Conservation (phyloP, 92 coral and sea anemone species). For the Epizoanthus ramosus region DNA sequence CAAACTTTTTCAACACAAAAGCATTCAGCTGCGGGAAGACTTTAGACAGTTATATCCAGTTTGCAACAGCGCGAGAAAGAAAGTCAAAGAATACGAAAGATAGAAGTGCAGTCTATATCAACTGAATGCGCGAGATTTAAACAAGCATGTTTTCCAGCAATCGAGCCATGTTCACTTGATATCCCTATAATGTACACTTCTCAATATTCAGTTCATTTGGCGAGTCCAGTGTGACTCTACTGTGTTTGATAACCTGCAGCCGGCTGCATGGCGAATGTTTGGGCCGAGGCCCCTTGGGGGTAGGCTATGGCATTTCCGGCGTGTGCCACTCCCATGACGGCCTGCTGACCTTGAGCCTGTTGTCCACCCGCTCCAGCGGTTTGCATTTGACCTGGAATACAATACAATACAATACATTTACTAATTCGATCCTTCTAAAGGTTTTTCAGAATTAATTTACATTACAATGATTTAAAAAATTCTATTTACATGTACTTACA, state of each 20-base stretch:
- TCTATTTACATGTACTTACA: too few species aligned
- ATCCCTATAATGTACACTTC: slow-evolving; percentile 24
- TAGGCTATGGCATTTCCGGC: slow-evolving; percentile 36
- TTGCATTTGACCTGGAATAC: slow-evolving; percentile 33
- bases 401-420: too few species aligned
- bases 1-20: slow-evolving; percentile 43
- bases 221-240: slow-evolving; percentile 21
- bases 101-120: neutral
- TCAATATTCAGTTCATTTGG: slow-evolving; percentile 3
- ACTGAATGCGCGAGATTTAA: neutral
- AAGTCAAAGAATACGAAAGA: slow-evolving; percentile 5
- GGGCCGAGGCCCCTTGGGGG: slow-evolving; percentile 39
- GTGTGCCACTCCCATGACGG: slow-evolving; percentile 36
- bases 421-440: too few species aligned
- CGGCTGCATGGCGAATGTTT: slow-evolving; percentile 45
- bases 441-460: too few species aligned
- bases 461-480: too few species aligned
- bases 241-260: slow-evolving; percentile 45
- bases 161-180: slow-evolving; percentile 24
- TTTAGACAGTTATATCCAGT: neutral
- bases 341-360: slow-evolving; percentile 38
- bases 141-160: slow-evolving; percentile 11
- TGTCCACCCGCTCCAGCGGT: slow-evolving; percentile 21
- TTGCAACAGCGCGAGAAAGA: neutral
- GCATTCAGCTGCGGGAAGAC: neutral